Base-by-base conservation (phyloP, 2,888 invertebrate genomes). In the Diplolepis rosae region DNA sequence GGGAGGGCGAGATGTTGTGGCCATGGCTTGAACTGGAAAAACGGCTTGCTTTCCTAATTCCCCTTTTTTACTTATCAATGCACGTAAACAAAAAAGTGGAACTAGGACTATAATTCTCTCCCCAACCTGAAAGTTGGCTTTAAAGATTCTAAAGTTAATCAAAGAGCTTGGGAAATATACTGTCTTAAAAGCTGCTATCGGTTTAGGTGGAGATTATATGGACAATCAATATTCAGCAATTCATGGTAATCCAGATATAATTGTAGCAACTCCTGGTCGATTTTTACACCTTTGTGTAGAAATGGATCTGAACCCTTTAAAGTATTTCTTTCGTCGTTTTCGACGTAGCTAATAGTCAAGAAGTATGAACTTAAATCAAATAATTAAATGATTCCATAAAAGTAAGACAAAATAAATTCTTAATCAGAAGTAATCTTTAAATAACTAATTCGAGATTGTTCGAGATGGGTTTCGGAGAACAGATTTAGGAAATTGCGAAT, bases 11-110 rank as follows among this genome's bases (percentile, higher is more conserved):
- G 99, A 99, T 92, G 94, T 99, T 6, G 99, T 99, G 50, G 99
- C 98, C 48, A 99, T 99, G 99, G 99, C 99, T 1, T 92, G 99
- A 76, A 99, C 99, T 1, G 99, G 99, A 3, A 99, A 99, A 91
- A 99, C 99, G 0, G 99, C 99, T 7, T 98, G 98, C 77, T 99
- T 99, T 87, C n/a, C 92, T 99, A 2, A 93, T 99, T 69, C 99
- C 99, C 0, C 90, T 99, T 87, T 93, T 99, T 87, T 99, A 99
- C 87, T 95, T 94, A 88, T 99, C 0, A 93, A 95, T 83, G 87
- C 91, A 0, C 92, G 96, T 56, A 90, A 92, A 79, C 92, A 92
- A 24, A 94, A 93, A 88, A 90, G 92, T 68, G 96, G 96, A 0
- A 95, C 95, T 0, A 90, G 96, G 86, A 98, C 97, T 0, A 89